phyloP scores from a whole-genome alignment of 2,888 invertebrate genomes.

The Bembecia ichneumoniformis region DNA sequence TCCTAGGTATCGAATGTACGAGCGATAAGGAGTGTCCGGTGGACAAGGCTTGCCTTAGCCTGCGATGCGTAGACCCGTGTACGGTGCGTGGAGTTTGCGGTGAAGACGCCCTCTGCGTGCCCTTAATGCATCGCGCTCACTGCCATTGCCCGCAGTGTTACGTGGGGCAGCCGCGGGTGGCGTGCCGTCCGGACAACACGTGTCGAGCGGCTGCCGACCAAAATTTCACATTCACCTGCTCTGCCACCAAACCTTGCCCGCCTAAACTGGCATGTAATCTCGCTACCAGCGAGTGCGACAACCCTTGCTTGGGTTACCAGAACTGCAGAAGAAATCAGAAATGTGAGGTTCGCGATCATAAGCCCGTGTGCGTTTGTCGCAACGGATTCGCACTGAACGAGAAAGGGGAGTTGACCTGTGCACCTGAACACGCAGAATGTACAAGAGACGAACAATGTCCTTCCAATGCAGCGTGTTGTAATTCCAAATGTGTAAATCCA shows the following conservation, averaged over 20 bases:
- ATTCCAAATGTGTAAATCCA: slow-evolving; percentile 88
- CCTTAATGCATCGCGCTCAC: slow-evolving; percentile 86
- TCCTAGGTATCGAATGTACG: slow-evolving; percentile 88
- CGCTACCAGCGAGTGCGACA: slow-evolving; percentile 79
- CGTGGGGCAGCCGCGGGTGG: slow-evolving; percentile 84
- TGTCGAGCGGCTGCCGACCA: slow-evolving; percentile 77
- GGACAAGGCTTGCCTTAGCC: slow-evolving; percentile 92
- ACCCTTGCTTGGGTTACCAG: slow-evolving; percentile 82
- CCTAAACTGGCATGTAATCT: slow-evolving; percentile 81
- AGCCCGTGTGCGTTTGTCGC: slow-evolving; percentile 89
- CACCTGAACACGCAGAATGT: slow-evolving; percentile 86
- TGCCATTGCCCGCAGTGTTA: slow-evolving; percentile 92
- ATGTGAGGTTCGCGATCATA: slow-evolving; percentile 89
- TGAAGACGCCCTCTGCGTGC: slow-evolving; percentile 88
- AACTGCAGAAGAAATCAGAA: slow-evolving; percentile 86
- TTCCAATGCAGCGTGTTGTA: slow-evolving; percentile 86
- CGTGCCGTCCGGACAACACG: slow-evolving; percentile 84
- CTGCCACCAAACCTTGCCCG: slow-evolving; percentile 79
- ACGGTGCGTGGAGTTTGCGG: slow-evolving; percentile 90
- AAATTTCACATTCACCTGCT: slow-evolving; percentile 76
- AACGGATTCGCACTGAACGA: slow-evolving; percentile 91
- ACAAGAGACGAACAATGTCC: slow-evolving; percentile 86
- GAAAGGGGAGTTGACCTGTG: slow-evolving; percentile 88
- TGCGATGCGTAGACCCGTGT: slow-evolving; percentile 93
- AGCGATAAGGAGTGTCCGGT: slow-evolving; percentile 92